Base-by-base conservation (phyloP, 2,888 invertebrate genomes). In the Penaeus monodon region DNA sequence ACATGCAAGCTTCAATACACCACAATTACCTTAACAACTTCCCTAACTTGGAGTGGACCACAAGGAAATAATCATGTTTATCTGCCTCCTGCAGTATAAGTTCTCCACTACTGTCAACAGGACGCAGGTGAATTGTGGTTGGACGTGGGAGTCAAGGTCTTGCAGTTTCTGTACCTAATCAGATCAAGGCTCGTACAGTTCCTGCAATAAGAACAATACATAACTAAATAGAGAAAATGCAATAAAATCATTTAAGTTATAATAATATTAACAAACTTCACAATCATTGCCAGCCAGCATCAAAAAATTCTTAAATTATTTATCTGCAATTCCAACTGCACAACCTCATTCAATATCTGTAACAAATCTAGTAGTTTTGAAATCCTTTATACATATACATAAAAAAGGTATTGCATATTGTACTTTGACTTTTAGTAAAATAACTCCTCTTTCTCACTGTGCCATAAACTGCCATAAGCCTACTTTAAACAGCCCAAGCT, bases 41-140 rank as follows among this genome's bases (percentile, higher is more conserved):
- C 2, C 99, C 99, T 76, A 97, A 95, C 93, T 98, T 97, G 91
- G n/a, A 99, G 94, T 10, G 98, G n/a, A 98, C 99, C 99, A 99
- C 33, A 99, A 93, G 93, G 95, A 99, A 90, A 99, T 96, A n/a
- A 91, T 99, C 97, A 93, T 99, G 99, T 49, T 96, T 95, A 92
- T 99, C 99, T 91, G 0, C 97, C 97, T 0, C 98, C 99, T 10
- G 99, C 99, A 24, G 97, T 70, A 99, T 96, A 90, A 99, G 94
- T 92, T 99, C 99, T 27, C 97, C 96, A 91, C 96, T 97, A 6
- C 95, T 93, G 92, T 99, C 99, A 20, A 99, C 93, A 0, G 97
- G 0, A 98, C 94, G 92, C 97, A 97, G 22, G 96, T 95, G 92
- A 99, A 98, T 93, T 99, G 99, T 0, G n/a, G 96, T 97, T 0